phyloP scores from a whole-genome alignment of 2,113 vertebrate genomes.

The Campylomormyrus numenius region DNA sequence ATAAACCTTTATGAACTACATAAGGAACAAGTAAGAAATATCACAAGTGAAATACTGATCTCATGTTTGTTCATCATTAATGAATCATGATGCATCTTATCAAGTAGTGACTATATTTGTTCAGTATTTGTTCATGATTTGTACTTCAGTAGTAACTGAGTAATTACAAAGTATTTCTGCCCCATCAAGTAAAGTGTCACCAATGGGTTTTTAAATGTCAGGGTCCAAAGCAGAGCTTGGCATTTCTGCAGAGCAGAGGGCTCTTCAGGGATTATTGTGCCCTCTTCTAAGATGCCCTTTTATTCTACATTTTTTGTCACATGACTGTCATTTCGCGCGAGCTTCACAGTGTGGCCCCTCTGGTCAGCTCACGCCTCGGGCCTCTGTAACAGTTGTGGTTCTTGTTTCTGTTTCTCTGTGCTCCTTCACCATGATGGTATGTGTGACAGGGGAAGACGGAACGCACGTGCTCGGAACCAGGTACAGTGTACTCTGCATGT shows the following conservation, averaged over 20 bases:
- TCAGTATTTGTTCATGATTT: neutral
- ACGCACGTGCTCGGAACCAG: slow-evolving; percentile 90
- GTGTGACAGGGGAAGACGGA: slow-evolving; percentile 90
- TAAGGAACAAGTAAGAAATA: too few species aligned
- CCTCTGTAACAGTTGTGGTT: slow-evolving; percentile 67
- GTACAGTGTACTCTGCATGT: slow-evolving; percentile 64
- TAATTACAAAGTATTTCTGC: neutral
- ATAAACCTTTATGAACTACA: neutral
- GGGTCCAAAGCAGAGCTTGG: neutral
- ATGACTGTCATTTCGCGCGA: slow-evolving; percentile 62
- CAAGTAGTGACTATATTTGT: neutral
- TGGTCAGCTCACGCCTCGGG: slow-evolving; percentile 46
- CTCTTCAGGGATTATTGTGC: neutral
- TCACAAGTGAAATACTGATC: too few species aligned
- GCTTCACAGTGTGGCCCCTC: slow-evolving; percentile 19
- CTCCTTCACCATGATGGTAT: slow-evolving; percentile 77
- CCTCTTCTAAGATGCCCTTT: neutral
- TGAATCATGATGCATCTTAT: neutral
- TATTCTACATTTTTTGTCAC: slow-evolving; percentile 10
- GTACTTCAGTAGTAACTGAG: neutral
- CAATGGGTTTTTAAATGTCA: neutral
- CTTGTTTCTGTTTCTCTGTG: slow-evolving; percentile 75
- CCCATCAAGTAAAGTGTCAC: neutral
- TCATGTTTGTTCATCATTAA: too few species aligned
- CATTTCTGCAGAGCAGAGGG: neutral